Base-by-base conservation (phyloP, 2,888 invertebrate species). In the Sycophila texana region DNA sequence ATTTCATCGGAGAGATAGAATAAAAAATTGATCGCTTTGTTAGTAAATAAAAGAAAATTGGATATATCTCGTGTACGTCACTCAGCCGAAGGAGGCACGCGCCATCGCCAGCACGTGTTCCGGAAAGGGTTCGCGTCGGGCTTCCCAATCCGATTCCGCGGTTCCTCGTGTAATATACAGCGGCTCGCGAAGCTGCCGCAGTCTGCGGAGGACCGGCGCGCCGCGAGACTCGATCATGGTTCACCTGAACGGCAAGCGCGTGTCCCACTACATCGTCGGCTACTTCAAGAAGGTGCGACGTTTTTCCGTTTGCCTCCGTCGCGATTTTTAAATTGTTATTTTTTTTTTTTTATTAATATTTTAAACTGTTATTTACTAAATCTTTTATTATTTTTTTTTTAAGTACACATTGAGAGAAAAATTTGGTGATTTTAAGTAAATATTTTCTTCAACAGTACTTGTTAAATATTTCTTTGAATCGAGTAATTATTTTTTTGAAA, bases 261-360 rank as follows among this genome's bases (percentile, higher is more conserved):
- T 92, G 68, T 92, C 92, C 81, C 92, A 92, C 84, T 92, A 92
- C 84, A 92, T 93, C 86, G 91, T 92, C 81, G 92, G 92, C 91
- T 92, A 93, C 78, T 93, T 93, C 85, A 92, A 91, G 87, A 92
- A 93, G 91, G 94, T 94, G 88, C 91, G 91, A 90, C 14, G 49
- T 20, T 51, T 12, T 22, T 22, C 10, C 16, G 12, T 16, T 58
- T 16, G 14, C 49, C 5, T 18, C 7, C 5, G n/a, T 5, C 13
- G 63, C 63, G 39, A 14, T 4, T 3, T n/a, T n/a, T 26, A 30
- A 4, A n/a, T n/a, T 1, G 4, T 39, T 63, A 1, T 26, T 61
- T 61, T 30, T n/a, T 30, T 30, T n/a, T 10, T 5, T 18, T 57
- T 57, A 18, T 20, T 20, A 18, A n/a, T 4, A 57, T 7, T 57